Conservation (phyloP, 2,888 invertebrate genomes). For the Cantharis nigra region DNA sequence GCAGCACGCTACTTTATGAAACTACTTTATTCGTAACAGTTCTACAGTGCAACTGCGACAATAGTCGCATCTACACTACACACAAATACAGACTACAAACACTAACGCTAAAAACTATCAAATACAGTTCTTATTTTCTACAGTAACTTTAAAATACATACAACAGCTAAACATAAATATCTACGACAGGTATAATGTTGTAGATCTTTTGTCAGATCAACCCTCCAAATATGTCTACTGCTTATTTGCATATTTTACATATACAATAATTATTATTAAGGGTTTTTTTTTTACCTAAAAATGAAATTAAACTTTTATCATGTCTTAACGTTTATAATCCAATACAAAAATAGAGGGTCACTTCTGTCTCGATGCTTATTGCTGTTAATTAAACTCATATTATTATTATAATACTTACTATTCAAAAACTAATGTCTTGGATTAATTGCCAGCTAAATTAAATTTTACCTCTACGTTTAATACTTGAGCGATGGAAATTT, state of each 20-base stretch:
- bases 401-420: not conserved
- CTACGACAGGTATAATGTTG: slow-evolving; percentile 36
- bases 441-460: not conserved
- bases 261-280: slow-evolving; percentile 29
- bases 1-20: slow-evolving; percentile 60
- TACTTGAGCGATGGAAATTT: slow-evolving; percentile 20
- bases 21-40: slow-evolving; percentile 62
- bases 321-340: slow-evolving; percentile 48
- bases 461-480: not conserved
- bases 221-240: slow-evolving; percentile 48
- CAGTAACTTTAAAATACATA: slow-evolving; percentile 55
- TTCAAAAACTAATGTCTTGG: not conserved
- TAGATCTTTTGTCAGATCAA: slow-evolving; percentile 46
- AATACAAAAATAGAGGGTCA: slow-evolving; percentile 61
- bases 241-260: slow-evolving; percentile 39
- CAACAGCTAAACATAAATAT: slow-evolving; percentile 52
- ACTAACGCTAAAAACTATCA: slow-evolving; percentile 47
- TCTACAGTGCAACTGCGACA: slow-evolving; percentile 58
- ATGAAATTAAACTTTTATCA: slow-evolving; percentile 46
- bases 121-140: slow-evolving; percentile 53
- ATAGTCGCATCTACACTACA: slow-evolving; percentile 53
- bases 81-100: slow-evolving; percentile 56
- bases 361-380: slow-evolving; percentile 58
- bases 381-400: slow-evolving; percentile 50
- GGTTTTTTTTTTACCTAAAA: slow-evolving; percentile 43